Evolutionary conservation across 2,797 vertebrate genomes (phyloP), one percentile per base, ranked within the genome.

Genomic region (Neosilurus mollespiculum): DNA sequence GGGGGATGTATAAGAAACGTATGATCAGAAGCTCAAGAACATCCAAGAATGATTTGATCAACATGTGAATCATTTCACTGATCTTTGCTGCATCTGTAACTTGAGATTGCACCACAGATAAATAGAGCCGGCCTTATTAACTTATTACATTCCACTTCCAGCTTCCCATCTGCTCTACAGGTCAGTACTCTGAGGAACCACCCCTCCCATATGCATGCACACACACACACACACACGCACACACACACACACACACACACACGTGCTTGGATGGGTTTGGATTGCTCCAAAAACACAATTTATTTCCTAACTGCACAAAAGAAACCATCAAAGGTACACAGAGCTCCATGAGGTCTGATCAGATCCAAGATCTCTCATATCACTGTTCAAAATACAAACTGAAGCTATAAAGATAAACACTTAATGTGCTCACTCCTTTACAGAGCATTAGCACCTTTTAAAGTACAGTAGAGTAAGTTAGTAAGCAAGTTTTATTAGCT

Each of bases 71-170:
- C 53, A 86, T 83, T 81, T 24, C 61, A 20, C 24, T n/a, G 37
- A 69, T 59, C 77, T 73, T 15, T 54, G 15, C 51, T 73, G 51
- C 51, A 73, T 73, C 71, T 83, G 66, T 67, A 71, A 70, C 71
- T 37, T 56, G 54, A 77, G 78, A 81, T 77, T 37, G 66, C 77
- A 61, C 53, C 49, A 80, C 53, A 73, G 67, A 86, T 80, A 80
- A 84, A 82, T 86, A 72, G 86, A 66, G 30, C 53, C 78, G 71
- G 70, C 66, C 71, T 78, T 70, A 6, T 81, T 81, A 26, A 51
- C 56, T 54, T 43, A 43, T 30, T 66, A 64, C 10, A 81, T 64
- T 81, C 20, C 43, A 22, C 26, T 10, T 16, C n/a, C 58, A 12
- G 20, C 43, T 22, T 30, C 37, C 10, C 80, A 53, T 81, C 59